Conservation (phyloP, 2,797 vertebrate species). For the Micrastur ruficollis region DNA sequence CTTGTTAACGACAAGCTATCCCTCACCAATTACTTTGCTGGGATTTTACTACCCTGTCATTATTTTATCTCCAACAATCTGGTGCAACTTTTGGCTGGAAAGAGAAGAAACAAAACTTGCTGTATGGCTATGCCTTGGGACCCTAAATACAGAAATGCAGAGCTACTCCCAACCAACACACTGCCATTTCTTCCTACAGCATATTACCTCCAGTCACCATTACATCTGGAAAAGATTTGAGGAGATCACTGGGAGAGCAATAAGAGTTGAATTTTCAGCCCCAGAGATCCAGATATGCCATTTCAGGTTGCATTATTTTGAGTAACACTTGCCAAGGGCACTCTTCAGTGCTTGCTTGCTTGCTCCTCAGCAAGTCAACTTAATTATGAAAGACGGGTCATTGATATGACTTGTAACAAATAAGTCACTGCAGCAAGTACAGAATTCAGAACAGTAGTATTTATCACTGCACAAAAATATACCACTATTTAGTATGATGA, state of each 20-base stretch:
- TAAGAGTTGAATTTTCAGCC: neutral
- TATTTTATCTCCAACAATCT: conserved; percentile 9
- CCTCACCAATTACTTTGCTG: neutral
- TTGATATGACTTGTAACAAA: neutral
- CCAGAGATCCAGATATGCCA: neutral
- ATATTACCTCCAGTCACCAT: neutral
- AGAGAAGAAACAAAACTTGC: neutral
- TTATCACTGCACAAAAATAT: neutral
- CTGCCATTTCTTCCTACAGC: neutral
- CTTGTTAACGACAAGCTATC: neutral
- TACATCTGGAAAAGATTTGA: neutral
- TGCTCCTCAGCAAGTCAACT: neutral
- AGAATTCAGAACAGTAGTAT: neutral
- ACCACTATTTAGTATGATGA: neutral
- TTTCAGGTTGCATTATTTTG: neutral
- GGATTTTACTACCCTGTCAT: neutral
- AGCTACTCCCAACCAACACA: neutral
- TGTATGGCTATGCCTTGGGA: neutral
- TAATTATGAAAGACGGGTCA: neutral
- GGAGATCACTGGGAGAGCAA: neutral
- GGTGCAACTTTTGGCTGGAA: neutral
- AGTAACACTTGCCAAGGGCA: neutral
- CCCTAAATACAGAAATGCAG: neutral
- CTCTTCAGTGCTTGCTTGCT: neutral
- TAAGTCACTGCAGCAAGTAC: neutral